Percentiles rank a stretch among this genome's conserved stretches.
Conservation (phyloP, 2,888 invertebrate species). For the Lithophane leautieri region DNA sequence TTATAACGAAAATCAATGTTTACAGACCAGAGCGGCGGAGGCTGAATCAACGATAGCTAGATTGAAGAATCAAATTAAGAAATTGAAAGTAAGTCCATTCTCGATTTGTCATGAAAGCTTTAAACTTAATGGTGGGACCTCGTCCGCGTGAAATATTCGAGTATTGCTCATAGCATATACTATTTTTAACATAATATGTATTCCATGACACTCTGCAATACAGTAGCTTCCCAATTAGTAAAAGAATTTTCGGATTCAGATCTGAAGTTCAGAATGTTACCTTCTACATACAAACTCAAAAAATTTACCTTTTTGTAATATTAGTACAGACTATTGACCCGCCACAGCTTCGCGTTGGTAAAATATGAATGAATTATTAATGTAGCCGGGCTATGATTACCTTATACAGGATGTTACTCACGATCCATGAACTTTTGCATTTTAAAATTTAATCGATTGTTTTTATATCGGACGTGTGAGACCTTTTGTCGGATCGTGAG, state of each 20-base stretch:
- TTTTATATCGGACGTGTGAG: too few species aligned
- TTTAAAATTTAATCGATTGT: too few species aligned
- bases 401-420: too few species aligned
- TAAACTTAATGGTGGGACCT: not conserved
- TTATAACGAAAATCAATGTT: constrained; percentile 3
- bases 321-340: not conserved
- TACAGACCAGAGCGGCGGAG: constrained; percentile 90
- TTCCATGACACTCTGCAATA: not conserved
- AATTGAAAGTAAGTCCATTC: constrained; percentile 89
- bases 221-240: not conserved
- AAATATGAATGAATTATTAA: too few species aligned
- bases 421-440: too few species aligned
- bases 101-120: not conserved
- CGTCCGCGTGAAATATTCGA: too few species aligned
- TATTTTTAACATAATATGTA: too few species aligned
- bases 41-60: constrained; percentile 91
- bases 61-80: constrained; percentile 93
- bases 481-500: too few species aligned
- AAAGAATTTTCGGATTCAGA: not conserved
- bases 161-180: not conserved
- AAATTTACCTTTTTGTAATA: not conserved
- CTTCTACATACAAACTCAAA: not conserved
- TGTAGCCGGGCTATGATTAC: too few species aligned
- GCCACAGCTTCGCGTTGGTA: too few species aligned
- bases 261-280: not conserved